Evolutionary conservation across 2,888 invertebrate genomes (phyloP).

Genomic region (Macaria liturata): DNA sequence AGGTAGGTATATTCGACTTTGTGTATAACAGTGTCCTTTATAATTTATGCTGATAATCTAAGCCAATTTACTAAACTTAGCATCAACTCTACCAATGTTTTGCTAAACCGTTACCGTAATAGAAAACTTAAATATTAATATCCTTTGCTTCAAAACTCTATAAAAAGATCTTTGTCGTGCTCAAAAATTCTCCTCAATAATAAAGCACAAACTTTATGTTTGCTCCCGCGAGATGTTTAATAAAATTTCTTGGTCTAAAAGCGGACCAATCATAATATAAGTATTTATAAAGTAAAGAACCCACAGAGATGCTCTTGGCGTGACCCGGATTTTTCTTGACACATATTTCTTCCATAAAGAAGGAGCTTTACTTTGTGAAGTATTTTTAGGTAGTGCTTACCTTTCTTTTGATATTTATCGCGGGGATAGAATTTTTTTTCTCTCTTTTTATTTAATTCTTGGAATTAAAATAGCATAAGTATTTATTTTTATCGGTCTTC

Average conservation of each 20-base stretch:
- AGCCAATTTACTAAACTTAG: no score
- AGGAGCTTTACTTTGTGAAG: constrained; percentile 4
- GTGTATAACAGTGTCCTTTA: no score
- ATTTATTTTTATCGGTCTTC: no score
- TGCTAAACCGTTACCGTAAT: no score
- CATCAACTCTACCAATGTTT: no score
- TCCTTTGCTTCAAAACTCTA: constrained; percentile 1
- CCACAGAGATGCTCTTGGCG: constrained; percentile 6
- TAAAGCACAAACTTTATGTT: neutral
- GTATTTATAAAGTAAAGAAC: constrained; percentile 5
- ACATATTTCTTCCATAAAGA: constrained; percentile 14
- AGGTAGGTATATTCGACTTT: no score
- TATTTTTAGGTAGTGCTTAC: constrained; percentile 8
- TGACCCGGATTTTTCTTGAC: constrained; percentile 16
- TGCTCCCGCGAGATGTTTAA: constrained; percentile 2
- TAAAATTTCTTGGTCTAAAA: constrained; percentile 10
- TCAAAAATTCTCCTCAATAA: constrained; percentile 7
- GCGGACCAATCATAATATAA: constrained; percentile 3
- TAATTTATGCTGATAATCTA: no score
- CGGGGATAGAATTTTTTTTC: no score
- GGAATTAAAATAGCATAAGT: no score
- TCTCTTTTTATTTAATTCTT: no score
- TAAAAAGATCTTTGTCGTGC: constrained; percentile 7
- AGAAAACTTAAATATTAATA: no score
- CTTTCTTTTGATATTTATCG: neutral